phyloP scores from a whole-genome alignment of 2,113 vertebrate species.

The human region DNA sequence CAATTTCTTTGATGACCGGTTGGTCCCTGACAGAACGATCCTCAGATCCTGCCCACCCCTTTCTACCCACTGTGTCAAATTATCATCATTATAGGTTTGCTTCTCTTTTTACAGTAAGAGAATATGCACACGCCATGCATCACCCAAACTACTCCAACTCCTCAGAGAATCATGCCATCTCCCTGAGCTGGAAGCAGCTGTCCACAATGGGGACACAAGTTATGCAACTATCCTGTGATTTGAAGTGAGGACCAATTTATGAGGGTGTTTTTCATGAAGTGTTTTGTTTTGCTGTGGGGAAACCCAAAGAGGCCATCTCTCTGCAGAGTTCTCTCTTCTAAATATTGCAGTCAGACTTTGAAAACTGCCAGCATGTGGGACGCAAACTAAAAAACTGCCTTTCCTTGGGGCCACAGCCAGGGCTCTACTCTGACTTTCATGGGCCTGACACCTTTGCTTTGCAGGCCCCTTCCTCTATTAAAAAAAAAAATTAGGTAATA shows the following conservation, averaged over 20 bases:
- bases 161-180: accelerated
- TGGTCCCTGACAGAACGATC: background rate
- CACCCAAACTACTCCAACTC: background rate
- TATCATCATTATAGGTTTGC: background rate
- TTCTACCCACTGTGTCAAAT: background rate
- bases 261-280: background rate
- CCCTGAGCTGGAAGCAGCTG: background rate
- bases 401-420: background rate
- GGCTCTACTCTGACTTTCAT: no score
- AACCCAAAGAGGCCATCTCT: background rate
- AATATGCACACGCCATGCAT: no score
- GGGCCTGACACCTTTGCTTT: background rate
- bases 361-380: no score
- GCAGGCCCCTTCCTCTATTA: background rate
- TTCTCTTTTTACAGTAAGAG: background rate
- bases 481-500: background rate
- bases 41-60: background rate
- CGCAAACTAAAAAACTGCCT: background rate
- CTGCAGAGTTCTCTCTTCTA: background rate
- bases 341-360: background rate
- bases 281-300: background rate
- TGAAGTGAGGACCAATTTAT: background rate
- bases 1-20: background rate
- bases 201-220: no score
- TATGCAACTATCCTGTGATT: background rate